A percentile compares a stretch with the other conserved stretches of the same genome.
These are phyloP conservation scores for Melanotaenia trifasciata DNA, from an alignment of 2,797 vertebrate genomes.

Conservation along the genomic window DNA sequence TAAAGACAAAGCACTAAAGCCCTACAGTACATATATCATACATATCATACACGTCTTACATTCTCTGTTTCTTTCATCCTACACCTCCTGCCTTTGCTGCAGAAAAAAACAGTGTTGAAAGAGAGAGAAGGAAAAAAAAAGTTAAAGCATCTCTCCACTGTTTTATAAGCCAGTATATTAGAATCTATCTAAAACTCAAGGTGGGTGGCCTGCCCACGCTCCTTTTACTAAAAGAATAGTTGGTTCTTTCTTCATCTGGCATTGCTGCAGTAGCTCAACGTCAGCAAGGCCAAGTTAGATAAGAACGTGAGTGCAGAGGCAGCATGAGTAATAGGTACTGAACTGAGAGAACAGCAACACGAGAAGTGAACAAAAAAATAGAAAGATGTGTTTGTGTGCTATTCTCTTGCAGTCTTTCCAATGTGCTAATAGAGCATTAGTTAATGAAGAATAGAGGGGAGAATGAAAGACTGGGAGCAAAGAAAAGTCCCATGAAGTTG, in stretches of 20 bases:
- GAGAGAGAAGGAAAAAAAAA: constrained; percentile 20
- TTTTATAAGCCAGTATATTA: constrained; percentile 50
- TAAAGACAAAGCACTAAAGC: background rate
- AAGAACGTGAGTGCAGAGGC: constrained; percentile 64
- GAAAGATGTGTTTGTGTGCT: constrained; percentile 24
- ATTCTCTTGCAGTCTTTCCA: constrained; percentile 46
- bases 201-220: constrained; percentile 70
- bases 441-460: constrained; percentile 58
- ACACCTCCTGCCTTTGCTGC: constrained; percentile 14
- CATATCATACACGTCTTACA: background rate
- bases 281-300: constrained; percentile 66
- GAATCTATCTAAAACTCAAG: constrained; percentile 63
- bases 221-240: constrained; percentile 60
- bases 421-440: constrained; percentile 55
- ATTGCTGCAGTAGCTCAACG: constrained; percentile 46
- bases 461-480: constrained; percentile 64
- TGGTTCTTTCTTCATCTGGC: constrained; percentile 67
- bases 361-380: constrained; percentile 13
- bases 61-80: constrained; percentile 14
- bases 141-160: constrained; percentile 35
- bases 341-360: constrained; percentile 21
- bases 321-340: constrained; percentile 61
- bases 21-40: background rate
- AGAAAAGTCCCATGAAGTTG: constrained; percentile 47
- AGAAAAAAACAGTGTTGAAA: constrained; percentile 26